Conservation (phyloP, 2,797 vertebrate species). For the Brachyrhaphis roseni region DNA sequence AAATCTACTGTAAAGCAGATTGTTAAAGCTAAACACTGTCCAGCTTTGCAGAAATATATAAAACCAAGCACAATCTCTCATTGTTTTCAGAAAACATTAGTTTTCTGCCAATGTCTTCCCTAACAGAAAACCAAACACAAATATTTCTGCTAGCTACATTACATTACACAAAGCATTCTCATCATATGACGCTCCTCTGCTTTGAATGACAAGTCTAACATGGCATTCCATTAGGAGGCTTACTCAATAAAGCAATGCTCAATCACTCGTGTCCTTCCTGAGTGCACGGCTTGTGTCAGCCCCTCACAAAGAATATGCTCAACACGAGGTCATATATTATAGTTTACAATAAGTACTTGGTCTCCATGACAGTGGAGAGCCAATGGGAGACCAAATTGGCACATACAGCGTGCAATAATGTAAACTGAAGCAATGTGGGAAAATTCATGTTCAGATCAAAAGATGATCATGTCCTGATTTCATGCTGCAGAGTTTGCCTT, state of each 20-base stretch:
- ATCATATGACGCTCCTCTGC: constrained; percentile 54
- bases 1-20: constrained; percentile 42
- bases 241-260: constrained; percentile 74
- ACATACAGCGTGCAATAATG: constrained; percentile 48
- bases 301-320: constrained; percentile 68
- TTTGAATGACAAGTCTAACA: constrained; percentile 76
- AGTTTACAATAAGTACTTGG: constrained; percentile 66
- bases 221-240: constrained; percentile 68
- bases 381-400: constrained; percentile 60
- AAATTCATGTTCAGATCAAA: constrained; percentile 64
- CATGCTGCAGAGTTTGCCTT: constrained; percentile 63
- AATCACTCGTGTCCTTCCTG: constrained; percentile 71
- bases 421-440: constrained; percentile 60
- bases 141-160: constrained; percentile 65
- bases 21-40: constrained; percentile 29
- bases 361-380: constrained; percentile 62
- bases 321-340: constrained; percentile 73
- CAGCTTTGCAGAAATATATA: constrained; percentile 25
- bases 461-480: constrained; percentile 69
- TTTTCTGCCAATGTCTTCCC: constrained; percentile 72
- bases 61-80: constrained; percentile 57
- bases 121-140: constrained; percentile 78
- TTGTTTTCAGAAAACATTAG: constrained; percentile 56
- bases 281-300: constrained; percentile 63
- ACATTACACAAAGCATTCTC: constrained; percentile 61